These are phyloP conservation scores for Diadumene lineata DNA, from an alignment of 92 coral and sea anemone species.

Conservation along the genomic window DNA sequence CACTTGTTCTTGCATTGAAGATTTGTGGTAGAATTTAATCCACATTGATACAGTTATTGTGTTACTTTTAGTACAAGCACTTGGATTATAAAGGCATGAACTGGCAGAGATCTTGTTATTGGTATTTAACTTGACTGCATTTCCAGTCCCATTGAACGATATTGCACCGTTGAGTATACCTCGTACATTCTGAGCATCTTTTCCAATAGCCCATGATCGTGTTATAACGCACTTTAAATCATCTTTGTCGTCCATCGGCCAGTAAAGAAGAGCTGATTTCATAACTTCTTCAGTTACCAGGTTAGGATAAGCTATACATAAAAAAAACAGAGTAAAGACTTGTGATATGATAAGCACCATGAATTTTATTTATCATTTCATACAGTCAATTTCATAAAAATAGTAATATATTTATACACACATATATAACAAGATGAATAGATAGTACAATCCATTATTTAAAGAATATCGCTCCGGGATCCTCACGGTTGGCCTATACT, in stretches of 20 bases:
- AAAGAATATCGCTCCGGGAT: no score
- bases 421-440: no score
- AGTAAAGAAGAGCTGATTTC: slow-evolving; percentile 36
- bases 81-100: slow-evolving; percentile 16
- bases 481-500: no score
- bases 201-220: neutral
- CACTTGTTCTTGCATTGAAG: slow-evolving; percentile 4
- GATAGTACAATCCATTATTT: no score
- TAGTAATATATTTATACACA: no score
- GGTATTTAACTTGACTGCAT: neutral
- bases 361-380: no score
- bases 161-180: slow-evolving; percentile 22
- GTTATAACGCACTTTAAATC: slow-evolving; percentile 20
- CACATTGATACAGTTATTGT: slow-evolving; percentile 32
- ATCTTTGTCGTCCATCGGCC: slow-evolving; percentile 49
- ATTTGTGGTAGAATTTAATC: slow-evolving; percentile 24
- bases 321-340: neutral
- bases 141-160: slow-evolving; percentile 12
- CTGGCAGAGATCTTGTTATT: neutral
- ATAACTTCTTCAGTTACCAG: slow-evolving; percentile 21
- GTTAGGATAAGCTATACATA: slow-evolving; percentile 3
- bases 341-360: no score
- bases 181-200: neutral
- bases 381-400: no score
- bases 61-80: neutral